Percentiles rank a stretch among this genome's conserved stretches.
Conservation (phyloP, 2,797 vertebrate genomes). For the Poecilia velifera region DNA sequence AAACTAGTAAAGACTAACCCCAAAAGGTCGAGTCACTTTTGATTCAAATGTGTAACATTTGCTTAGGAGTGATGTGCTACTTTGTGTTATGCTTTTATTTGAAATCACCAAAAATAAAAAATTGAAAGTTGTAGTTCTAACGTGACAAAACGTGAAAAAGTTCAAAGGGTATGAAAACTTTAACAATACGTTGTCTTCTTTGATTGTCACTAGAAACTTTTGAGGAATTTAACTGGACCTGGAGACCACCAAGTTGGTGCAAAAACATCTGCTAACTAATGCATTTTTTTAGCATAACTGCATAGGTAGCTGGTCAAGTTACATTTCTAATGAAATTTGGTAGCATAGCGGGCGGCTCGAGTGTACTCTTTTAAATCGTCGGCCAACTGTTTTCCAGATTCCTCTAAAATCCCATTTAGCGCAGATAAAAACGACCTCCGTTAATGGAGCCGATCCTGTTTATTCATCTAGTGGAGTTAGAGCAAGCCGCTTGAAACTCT, state of each 20-base stretch:
- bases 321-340: slow-evolving; percentile 22
- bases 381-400: slow-evolving; percentile 15
- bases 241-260: not conserved
- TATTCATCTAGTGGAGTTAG: slow-evolving; percentile 56
- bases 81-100: not conserved
- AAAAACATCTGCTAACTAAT: slow-evolving; percentile 6
- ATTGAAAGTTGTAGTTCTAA: not conserved
- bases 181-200: not conserved
- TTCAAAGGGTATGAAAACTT: not conserved
- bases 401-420: slow-evolving; percentile 35
- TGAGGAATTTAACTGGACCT: not conserved
- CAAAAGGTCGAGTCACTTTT: not conserved
- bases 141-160: not conserved
- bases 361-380: not conserved
- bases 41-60: not conserved
- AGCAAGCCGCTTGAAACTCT: slow-evolving; percentile 47
- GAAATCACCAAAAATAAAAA: not conserved
- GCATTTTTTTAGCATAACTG: slow-evolving; percentile 8
- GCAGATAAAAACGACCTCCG: slow-evolving; percentile 55
- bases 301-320: not conserved
- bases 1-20: not conserved
- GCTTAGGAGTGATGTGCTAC: not conserved
- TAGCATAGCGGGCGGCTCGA: slow-evolving; percentile 10
- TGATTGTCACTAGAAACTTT: not conserved
- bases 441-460: slow-evolving; percentile 55